phyloP scores from a whole-genome alignment of 2,797 vertebrate genomes.

The Anguilla obscura region DNA sequence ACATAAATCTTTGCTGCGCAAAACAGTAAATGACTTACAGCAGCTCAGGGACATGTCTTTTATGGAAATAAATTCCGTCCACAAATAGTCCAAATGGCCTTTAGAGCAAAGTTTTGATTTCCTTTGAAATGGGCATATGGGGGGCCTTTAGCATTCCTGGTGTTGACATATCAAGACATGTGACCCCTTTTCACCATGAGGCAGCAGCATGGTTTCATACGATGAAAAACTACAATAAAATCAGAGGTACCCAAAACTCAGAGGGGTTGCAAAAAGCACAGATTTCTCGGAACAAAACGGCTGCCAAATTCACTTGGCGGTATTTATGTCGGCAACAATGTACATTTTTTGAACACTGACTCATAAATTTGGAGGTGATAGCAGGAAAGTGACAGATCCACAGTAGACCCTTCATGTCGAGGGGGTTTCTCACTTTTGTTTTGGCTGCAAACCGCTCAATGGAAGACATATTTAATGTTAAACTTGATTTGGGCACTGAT shows the following conservation, averaged over 20 bases:
- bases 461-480: slow-evolving; percentile 62
- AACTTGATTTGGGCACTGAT: slow-evolving; percentile 70
- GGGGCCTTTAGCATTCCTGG: background rate
- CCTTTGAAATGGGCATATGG: slow-evolving; percentile 42
- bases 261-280: slow-evolving; percentile 28
- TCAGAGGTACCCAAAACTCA: slow-evolving; percentile 30
- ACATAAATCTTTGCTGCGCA: slow-evolving; percentile 50
- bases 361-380: slow-evolving; percentile 44
- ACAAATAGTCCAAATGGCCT: slow-evolving; percentile 52
- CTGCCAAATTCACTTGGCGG: slow-evolving; percentile 39
- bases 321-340: slow-evolving; percentile 42
- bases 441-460: slow-evolving; percentile 56
- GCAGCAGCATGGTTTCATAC: slow-evolving; percentile 43
- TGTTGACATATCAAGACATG: background rate
- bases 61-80: slow-evolving; percentile 48
- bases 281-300: slow-evolving; percentile 38
- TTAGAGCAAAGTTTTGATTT: slow-evolving; percentile 51
- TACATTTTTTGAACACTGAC: slow-evolving; percentile 29
- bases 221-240: slow-evolving; percentile 37
- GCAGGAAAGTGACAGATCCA: slow-evolving; percentile 36
- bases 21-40: slow-evolving; percentile 54
- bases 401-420: slow-evolving; percentile 34
- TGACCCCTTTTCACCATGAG: slow-evolving; percentile 27
- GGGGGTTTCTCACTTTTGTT: slow-evolving; percentile 51
- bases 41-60: slow-evolving; percentile 52